Evolutionary conservation across 2,888 invertebrate genomes (phyloP).

Genomic region (Apodemia duryi): DNA sequence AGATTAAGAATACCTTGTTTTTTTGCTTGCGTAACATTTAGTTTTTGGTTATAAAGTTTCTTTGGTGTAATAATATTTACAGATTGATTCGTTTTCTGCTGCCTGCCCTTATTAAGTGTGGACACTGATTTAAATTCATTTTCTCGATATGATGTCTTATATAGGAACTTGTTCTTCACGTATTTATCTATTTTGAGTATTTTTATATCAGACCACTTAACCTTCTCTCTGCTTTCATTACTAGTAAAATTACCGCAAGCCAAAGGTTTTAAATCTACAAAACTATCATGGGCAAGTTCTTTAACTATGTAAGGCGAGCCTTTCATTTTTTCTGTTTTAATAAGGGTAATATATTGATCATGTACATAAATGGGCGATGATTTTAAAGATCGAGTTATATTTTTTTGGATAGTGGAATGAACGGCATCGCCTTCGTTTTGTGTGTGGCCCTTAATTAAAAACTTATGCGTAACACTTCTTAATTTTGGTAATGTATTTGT

Average conservation of each 20-base stretch:
- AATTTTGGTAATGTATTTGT: constrained; percentile 7
- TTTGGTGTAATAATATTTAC: too few relatives aligned
- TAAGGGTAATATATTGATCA: constrained; percentile 6
- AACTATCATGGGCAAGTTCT: constrained; percentile 10
- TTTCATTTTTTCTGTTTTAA: constrained; percentile 10
- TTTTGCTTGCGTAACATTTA: too few relatives aligned
- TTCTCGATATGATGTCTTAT: too few relatives aligned
- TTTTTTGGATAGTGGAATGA: background rate
- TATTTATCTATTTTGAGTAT: too few relatives aligned
- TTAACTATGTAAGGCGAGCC: constrained; percentile 9
- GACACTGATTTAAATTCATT: too few relatives aligned
- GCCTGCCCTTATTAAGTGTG: too few relatives aligned
- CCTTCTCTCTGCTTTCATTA: constrained; percentile 1
- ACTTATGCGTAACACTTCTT: constrained; percentile 10
- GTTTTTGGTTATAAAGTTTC: too few relatives aligned
- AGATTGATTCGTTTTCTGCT: too few relatives aligned
- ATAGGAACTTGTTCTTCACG: too few relatives aligned
- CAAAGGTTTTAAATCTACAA: constrained; percentile 8
- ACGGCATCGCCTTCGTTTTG: constrained; percentile 2
- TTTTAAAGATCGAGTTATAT: too few relatives aligned
- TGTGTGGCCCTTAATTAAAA: constrained; percentile 6
- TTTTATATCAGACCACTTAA: constrained; percentile 16
- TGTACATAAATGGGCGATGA: constrained; percentile 1
- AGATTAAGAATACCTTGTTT: too few relatives aligned
- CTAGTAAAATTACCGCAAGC: background rate